Evolutionary conservation across 2,888 invertebrate genomes (phyloP).

Genomic region (Drosophila nr. perissopoda): DNA sequence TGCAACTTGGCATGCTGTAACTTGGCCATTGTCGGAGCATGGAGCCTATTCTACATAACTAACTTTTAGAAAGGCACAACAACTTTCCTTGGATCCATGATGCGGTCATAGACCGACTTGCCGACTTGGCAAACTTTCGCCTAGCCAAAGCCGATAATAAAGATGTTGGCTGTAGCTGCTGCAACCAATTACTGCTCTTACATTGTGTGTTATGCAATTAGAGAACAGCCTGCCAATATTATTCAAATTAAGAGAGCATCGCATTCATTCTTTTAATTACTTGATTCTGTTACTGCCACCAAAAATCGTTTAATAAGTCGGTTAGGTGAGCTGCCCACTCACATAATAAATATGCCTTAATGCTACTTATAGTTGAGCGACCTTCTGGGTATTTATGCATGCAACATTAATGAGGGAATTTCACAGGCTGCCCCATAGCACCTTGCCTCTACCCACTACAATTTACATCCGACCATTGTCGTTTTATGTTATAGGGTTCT

Average conservation of each 20-base stretch:
- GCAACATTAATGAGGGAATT: constrained; percentile 63
- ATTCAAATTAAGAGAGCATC: constrained; percentile 52
- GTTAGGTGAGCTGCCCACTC: constrained; percentile 22
- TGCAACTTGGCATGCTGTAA: constrained; percentile 56
- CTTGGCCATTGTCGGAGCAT: constrained; percentile 46
- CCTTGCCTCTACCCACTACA: no score
- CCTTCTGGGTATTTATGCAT: constrained; percentile 38
- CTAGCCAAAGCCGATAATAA: constrained; percentile 34
- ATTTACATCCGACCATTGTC: background rate
- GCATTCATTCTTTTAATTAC: constrained; percentile 1
- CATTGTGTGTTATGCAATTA: constrained; percentile 57
- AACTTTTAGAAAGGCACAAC: constrained; percentile 71
- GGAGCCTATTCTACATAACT: constrained; percentile 66
- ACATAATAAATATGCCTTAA: constrained; percentile 6
- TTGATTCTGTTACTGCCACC: background rate
- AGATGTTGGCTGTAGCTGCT: constrained; percentile 30
- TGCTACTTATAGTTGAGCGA: constrained; percentile 32
- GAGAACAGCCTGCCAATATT: constrained; percentile 38
- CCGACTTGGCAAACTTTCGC: constrained; percentile 57
- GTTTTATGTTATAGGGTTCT: constrained; percentile 22
- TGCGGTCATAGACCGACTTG: constrained; percentile 62
- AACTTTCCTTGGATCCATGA: constrained; percentile 68
- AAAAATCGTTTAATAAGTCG: constrained; percentile 40
- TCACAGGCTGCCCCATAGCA: constrained; percentile 35
- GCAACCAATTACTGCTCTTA: constrained; percentile 24